Evolutionary conservation across 2,113 vertebrate genomes (phyloP), one percentile per base, ranked within the genome.

Genomic region (Notiomystis cincta): DNA sequence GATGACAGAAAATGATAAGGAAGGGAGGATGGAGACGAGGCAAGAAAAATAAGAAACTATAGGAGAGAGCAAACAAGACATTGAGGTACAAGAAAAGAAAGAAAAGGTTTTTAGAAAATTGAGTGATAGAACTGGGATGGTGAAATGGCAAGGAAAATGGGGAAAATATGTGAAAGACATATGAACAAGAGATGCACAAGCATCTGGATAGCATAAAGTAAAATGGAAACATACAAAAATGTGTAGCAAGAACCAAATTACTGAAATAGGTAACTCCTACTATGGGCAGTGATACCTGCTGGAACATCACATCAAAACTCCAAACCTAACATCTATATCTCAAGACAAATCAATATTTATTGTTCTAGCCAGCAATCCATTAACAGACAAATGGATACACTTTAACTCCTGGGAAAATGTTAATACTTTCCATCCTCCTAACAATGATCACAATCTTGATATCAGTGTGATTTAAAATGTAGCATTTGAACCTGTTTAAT

Each of bases 351-450:
- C 76, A 81, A 45, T 73, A 88, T 51, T 73, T 61, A 80, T 23
- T 62, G 50, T 31, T 70, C 67, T 76, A 92, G 35, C 13, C 51
- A 88, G 30, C 18, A 83, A 70, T 42, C 37, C 75, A 61, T 78
- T 70, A 91, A 27, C 28, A 86, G 54, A 71, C 50, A 40, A 87
- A 96, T 65, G 79, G 56, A 94, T 60, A 93, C 37, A 78, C 28
- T 96, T 56, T 35, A 73, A 67, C 53, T 93, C 82, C 92, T 75
- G 13, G 42, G 31, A 97, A 97, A 92, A 35, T 70, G 30, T 77
- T 95, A 65, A 90, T 93, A 94, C 79, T 87, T 94, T 91, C 71
- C 85, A 44, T 75, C 83, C 82, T 94, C 61, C 76, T 89, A 96
- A 93, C 69, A 71, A 35, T 28, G 56, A 56, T 57, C 71, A 70